A percentile compares a stretch with the other conserved stretches of the same genome.
Conservation (phyloP, 2,888 invertebrate species). For the Zygogramma bicolorata region DNA sequence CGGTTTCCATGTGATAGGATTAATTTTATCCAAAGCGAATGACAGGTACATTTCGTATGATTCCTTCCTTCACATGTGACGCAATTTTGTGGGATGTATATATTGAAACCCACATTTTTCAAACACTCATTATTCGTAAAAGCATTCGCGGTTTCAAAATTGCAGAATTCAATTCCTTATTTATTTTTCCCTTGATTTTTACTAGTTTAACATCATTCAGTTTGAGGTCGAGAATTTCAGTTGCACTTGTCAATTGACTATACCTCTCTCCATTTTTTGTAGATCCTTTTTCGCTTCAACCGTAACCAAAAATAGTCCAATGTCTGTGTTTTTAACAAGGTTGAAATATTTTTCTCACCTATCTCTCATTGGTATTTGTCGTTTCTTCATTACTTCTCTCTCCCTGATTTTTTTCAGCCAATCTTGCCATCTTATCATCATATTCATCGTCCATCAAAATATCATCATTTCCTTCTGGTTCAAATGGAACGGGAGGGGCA, state of each 20-base stretch:
- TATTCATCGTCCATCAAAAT: background rate
- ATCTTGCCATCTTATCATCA: background rate
- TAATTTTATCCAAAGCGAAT: background rate
- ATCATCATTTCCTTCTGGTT: background rate
- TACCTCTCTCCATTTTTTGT: background rate
- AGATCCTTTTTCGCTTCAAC: background rate
- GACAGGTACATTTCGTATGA: background rate
- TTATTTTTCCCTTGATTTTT: background rate
- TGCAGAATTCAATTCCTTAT: background rate
- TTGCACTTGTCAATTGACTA: background rate
- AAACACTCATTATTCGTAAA: constrained; percentile 9
- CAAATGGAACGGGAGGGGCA: background rate
- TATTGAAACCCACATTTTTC: constrained; percentile 14
- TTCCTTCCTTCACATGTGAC: constrained; percentile 19
- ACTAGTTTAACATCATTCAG: background rate
- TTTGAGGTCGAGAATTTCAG: background rate
- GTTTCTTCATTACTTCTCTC: background rate
- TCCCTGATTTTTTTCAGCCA: background rate
- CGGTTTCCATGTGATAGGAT: background rate
- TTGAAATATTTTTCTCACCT: background rate
- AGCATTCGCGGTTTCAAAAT: background rate
- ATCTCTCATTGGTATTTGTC: background rate
- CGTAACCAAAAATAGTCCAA: background rate
- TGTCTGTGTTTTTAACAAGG: background rate
- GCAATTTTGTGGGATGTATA: constrained; percentile 23